phyloP scores from a whole-genome alignment of 2,797 vertebrate species.

The Sciurus carolinensis region DNA sequence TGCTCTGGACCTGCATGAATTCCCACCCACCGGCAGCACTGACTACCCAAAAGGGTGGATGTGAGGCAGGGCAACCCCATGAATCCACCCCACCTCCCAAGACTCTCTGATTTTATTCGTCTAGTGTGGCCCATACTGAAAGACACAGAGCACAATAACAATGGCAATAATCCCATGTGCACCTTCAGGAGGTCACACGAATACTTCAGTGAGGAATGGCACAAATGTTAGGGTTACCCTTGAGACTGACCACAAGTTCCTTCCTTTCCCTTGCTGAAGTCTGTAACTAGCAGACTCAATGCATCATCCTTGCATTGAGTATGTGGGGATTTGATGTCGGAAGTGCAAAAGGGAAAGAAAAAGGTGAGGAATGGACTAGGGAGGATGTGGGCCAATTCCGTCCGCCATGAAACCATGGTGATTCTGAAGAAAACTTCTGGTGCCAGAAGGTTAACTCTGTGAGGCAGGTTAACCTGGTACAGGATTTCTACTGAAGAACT shows the following conservation, averaged over 20 bases:
- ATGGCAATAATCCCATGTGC: neutral
- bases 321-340: neutral
- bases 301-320: neutral
- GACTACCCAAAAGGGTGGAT: fast-evolving
- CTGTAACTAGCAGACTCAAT: neutral
- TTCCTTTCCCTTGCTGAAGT: neutral
- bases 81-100: neutral
- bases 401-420: neutral
- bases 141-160: neutral
- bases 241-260: fast-evolving
- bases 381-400: neutral
- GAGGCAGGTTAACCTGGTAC: neutral
- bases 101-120: neutral
- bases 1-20: neutral
- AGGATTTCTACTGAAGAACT: neutral
- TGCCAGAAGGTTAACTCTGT: neutral
- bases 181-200: neutral
- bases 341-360: neutral
- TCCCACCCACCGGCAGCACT: neutral
- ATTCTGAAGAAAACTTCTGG: neutral
- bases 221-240: neutral
- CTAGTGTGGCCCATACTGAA: neutral
- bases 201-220: neutral
- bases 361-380: neutral
- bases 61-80: no score